These are phyloP conservation scores for Andrena hattorfiana DNA, from an alignment of 2,888 invertebrate genomes.

Conservation along the genomic window DNA sequence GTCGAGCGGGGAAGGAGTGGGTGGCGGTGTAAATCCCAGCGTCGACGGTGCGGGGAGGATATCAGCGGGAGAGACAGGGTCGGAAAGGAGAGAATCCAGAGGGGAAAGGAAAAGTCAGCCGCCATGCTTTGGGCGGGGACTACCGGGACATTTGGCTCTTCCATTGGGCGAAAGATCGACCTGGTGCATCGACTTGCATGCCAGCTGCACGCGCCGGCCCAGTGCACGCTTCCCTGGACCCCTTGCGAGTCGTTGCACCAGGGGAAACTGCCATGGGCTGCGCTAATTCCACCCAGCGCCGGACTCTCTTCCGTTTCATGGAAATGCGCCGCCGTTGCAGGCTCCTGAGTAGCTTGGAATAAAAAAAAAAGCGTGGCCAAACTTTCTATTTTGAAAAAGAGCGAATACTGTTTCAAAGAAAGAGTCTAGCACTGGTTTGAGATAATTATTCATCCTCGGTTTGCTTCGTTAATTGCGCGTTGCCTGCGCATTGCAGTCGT, in stretches of 20 bases:
- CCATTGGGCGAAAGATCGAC: constrained; percentile 72
- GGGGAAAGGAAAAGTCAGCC: constrained; percentile 67
- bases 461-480: too few species aligned
- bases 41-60: background rate
- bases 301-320: background rate
- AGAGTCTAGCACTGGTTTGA: too few species aligned
- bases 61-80: constrained; percentile 23
- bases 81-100: constrained; percentile 14
- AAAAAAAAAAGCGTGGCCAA: too few species aligned
- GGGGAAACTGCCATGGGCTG: background rate
- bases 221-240: constrained; percentile 62
- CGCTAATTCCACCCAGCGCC: background rate
- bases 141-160: constrained; percentile 48
- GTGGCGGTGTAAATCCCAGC: background rate
- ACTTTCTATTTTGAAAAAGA: too few species aligned
- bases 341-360: too few species aligned
- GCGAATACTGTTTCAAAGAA: too few species aligned
- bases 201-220: constrained; percentile 64
- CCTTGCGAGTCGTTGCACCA: constrained; percentile 28
- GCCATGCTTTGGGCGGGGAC: constrained; percentile 82
- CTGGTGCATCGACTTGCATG: constrained; percentile 67
- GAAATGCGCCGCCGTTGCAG: too few species aligned
- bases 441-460: too few species aligned
- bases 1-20: constrained; percentile 3
- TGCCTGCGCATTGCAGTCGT: too few species aligned